Evolutionary conservation across 2,797 vertebrate species (phyloP).

Genomic region (Pitangus sulphuratus): DNA sequence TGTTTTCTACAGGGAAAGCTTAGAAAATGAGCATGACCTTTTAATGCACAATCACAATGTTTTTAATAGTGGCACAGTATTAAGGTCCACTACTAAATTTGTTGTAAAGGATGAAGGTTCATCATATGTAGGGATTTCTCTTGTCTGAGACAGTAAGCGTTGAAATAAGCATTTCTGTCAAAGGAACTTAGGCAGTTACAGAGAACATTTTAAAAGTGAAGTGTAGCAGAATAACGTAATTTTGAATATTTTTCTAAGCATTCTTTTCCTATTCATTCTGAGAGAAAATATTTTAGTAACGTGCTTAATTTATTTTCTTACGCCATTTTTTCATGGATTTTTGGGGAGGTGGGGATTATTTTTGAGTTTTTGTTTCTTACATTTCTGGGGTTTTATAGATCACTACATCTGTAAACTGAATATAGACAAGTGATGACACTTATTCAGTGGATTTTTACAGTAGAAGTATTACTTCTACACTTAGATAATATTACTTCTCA

Average conservation of each 20-base stretch:
- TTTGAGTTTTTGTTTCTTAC: neutral
- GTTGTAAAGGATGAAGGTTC: neutral
- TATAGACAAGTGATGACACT: neutral
- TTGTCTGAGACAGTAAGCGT: neutral
- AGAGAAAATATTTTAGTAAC: neutral
- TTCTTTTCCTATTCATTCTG: neutral
- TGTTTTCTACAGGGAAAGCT: conserved; percentile 20
- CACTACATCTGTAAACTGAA: neutral
- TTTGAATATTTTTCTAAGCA: conserved; percentile 13
- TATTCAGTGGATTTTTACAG: neutral
- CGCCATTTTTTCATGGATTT: neutral
- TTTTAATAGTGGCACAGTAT: neutral
- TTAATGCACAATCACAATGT: neutral
- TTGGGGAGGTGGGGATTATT: neutral
- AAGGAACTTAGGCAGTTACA: neutral
- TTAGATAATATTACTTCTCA: neutral
- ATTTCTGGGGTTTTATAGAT: neutral
- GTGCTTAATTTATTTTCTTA: neutral
- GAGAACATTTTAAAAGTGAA: neutral
- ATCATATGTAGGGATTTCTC: neutral
- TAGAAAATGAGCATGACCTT: conserved; percentile 32
- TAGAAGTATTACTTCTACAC: neutral
- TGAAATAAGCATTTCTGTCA: conserved; percentile 23
- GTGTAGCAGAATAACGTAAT: conserved; percentile 12
- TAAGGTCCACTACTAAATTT: conserved; percentile 1